Evolutionary conservation across 2,797 vertebrate genomes (phyloP), one percentile per base, ranked within the genome.

Genomic region (Steatocranus sp.): DNA sequence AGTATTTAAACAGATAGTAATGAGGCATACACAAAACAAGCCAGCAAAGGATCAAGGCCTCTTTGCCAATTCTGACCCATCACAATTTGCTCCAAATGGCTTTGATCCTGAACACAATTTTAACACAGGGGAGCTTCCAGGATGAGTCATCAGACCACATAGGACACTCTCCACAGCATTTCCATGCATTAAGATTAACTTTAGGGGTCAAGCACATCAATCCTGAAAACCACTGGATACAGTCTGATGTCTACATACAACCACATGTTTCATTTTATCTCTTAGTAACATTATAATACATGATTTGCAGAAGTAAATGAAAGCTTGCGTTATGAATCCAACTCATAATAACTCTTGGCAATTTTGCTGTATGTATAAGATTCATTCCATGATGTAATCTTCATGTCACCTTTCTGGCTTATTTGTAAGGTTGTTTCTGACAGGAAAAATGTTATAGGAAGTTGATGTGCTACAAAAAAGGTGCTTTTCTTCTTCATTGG

Each of bases 51-150:
- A 73, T 18, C 43, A 63, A 46, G 51, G 25, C 54, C 80, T 81
- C 41, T 15, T 17, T 41, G 81, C 75, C 49, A 53, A 36, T 75
- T 66, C 48, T 1, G 5, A 78, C 75, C 75, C 75, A 68, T 81
- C 54, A 41, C 75, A 49, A 48, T 78, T 78, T 78, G n/a, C 34
- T 30, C 23, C 7, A 54, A 81, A 85, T 74, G 53, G 76, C 79
- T 82, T 79, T 85, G 81, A 86, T 83, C 78, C 36, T 63, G 63
- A 68, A 77, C 51, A 63, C 51, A 83, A 27, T 27, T 78, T 38
- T 49, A 81, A 74, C 79, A 54, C 83, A 38, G 75, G 70, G 76
- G 49, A 74, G 30, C 20, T 58, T 20, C 75, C 58, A 79, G 77
- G 70, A 70, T 76, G 70, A 79, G 58, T 76, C 73, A 73, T 70